Base-by-base conservation (phyloP, 2,113 vertebrate genomes). In the cat (Felis catus) region DNA sequence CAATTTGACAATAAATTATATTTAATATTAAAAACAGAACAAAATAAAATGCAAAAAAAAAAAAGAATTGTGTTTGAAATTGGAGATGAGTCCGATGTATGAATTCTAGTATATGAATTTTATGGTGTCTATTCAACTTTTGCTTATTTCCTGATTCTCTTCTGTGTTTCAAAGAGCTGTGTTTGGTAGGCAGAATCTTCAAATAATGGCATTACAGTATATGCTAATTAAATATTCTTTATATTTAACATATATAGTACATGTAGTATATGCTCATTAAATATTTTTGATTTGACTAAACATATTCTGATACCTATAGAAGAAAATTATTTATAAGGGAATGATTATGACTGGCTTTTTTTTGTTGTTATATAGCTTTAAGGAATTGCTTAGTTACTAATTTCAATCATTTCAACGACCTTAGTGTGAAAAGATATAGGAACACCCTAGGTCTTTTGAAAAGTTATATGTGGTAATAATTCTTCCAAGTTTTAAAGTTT, bases 371-470 rank as follows among this genome's bases (percentile, higher is more conserved):
- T 1, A 68, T 95, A 83, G 84, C 61, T 81, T 79, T 94, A 36
- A 93, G 18, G 36, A 97, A 86, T 36, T 31, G 23, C 61, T 95
- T 73, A 93, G 80, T 76, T 96, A 83, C 66, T 71, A 58, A 95
- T 86, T 95, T 95, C 29, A 85, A 90, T 88, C 45, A 95, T 66
- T 92, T 94, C 51, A 96, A 27, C 45, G 55, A 92, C 68, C 86
- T 87, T 96, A 70, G 70, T 15, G 68, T 89, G 41, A 96, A 95
- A 79, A 1, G 45, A 45, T 45, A 45, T 7, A 45, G 25, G 84
- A 95, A 89, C 29, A 82, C 13, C 25, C 8, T 68, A 63, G 82
- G 92, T 76, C 89, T 89, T 97, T 96, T 66, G 71, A 61, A 83
- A 97, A 90, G 53, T 73, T 94, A 68, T 29, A 89, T 31, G 2